Conservation (phyloP, 2,888 invertebrate genomes). For the Epistrophe grossulariae region DNA sequence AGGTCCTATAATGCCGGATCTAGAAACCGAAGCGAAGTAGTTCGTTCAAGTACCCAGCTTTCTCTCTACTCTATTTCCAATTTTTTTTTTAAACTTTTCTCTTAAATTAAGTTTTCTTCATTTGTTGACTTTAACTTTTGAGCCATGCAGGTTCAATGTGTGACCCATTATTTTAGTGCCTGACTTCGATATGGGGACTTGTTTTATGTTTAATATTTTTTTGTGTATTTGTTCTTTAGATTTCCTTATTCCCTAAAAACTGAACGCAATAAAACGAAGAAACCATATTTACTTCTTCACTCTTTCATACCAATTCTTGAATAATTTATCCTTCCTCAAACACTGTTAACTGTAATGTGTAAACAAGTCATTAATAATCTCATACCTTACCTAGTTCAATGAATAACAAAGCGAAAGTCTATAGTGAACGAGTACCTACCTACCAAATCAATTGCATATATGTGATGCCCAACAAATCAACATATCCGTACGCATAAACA, state of each 20-base stretch:
- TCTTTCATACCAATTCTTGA: slow-evolving; percentile 11
- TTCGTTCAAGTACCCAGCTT: too few species aligned
- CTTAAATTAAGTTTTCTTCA: too few species aligned
- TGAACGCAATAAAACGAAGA: not conserved
- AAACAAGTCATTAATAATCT: slow-evolving; percentile 58
- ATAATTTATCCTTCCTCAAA: slow-evolving; percentile 30
- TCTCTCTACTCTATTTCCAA: too few species aligned
- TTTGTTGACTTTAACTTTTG: too few species aligned
- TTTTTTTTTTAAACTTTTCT: too few species aligned
- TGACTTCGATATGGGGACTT: too few species aligned
- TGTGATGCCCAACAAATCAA: slow-evolving; percentile 59
- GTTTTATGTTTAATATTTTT: too few species aligned
- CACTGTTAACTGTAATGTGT: slow-evolving; percentile 26
- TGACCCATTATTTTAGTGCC: too few species aligned
- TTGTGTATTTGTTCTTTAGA: not conserved
- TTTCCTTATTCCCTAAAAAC: not conserved
- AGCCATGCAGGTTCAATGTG: too few species aligned
- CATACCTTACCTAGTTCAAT: slow-evolving; percentile 42
- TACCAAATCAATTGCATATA: slow-evolving; percentile 43
- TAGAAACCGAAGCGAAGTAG: too few species aligned
- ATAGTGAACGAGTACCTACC: not conserved
- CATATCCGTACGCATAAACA: slow-evolving; percentile 64
- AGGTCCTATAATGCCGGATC: too few species aligned
- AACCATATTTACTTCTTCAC: not conserved
- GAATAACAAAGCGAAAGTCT: slow-evolving; percentile 35